Evolutionary conservation across 1,140 invertebrate species (phyloP), one percentile per base, ranked within the genome.

Genomic region (Varroa destructor): DNA sequence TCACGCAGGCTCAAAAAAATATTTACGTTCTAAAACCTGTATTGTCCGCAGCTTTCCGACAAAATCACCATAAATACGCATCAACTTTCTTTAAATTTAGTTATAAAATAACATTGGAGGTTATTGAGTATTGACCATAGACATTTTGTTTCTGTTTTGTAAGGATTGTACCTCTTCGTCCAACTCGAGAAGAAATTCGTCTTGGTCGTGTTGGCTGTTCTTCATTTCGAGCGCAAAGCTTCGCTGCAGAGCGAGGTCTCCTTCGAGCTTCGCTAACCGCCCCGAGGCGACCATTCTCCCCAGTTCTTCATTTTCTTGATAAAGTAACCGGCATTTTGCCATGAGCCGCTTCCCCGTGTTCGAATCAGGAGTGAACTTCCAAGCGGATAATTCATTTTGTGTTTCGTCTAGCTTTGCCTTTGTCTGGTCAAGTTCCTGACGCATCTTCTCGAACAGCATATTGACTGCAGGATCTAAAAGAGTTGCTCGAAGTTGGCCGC

Each of bases 321-420:
- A 89, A n/a, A 99, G 82, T 74, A 95, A 82, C 73, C 92, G 85
- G 78, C 94, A 97, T 80, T 96, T 97, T 4, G 93, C 91, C 93
- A 99, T 97, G 72, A 99, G 82, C 74, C 93, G 87, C 82, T 97
- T 97, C 36, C 94, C 94, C 55, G 93, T 97, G 83, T 96, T 92
- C 87, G 91, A 96, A 81, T 98, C 94, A 46, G 94, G 91, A 36
- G 93, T 97, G 79, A 98, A 98, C 81, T 97, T 98, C 94, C 94
- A 98, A 0, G 94, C 94, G 73, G 89, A 90, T 42, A 97, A 82
- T 85, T 97, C 94, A 82, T 94, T 96, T 82, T 97, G 93, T 42
- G 92, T 96, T 82, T 97, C 93, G 81, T 97, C 93, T 72, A 96
- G 83, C 81, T 90, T 89, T 56, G 89, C 87, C 81, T 91, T 91